Percentiles rank a stretch among this genome's conserved stretches.
phyloP scores from a whole-genome alignment of 2,888 invertebrate species.

The Lissonota sp. region DNA sequence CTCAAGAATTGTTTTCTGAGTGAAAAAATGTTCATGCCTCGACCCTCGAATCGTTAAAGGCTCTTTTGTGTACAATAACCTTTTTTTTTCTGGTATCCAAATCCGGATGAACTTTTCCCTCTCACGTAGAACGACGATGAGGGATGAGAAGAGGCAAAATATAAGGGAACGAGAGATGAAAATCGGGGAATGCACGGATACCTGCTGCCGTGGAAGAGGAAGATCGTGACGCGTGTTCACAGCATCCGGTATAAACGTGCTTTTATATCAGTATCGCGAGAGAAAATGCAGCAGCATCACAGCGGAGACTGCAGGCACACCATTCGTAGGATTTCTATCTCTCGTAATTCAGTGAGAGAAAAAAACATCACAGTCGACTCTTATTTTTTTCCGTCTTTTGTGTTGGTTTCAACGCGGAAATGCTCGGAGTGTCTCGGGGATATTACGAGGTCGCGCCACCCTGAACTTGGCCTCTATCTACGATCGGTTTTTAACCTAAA shows the following conservation, averaged over 20 bases:
- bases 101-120: slow-evolving; percentile 43
- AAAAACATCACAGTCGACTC: slow-evolving; percentile 53
- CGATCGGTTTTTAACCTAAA: slow-evolving; percentile 79
- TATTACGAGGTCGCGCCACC: slow-evolving; percentile 67
- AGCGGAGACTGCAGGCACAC: neutral
- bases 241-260: neutral
- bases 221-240: slow-evolving; percentile 57
- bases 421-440: slow-evolving; percentile 23
- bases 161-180: slow-evolving; percentile 47
- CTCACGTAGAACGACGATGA: slow-evolving; percentile 36
- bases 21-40: slow-evolving; percentile 7
- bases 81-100: slow-evolving; percentile 21
- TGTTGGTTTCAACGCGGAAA: slow-evolving; percentile 22
- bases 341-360: slow-evolving; percentile 73
- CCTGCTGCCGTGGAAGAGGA: slow-evolving; percentile 62
- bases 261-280: neutral
- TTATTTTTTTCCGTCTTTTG: slow-evolving; percentile 2
- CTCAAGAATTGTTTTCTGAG: neutral
- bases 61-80: slow-evolving; percentile 6
- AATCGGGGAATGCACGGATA: slow-evolving; percentile 61
- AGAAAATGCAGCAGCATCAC: too few relatives aligned
- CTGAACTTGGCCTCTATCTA: slow-evolving; percentile 73
- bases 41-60: neutral
- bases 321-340: slow-evolving; percentile 40
- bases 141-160: slow-evolving; percentile 18